These are phyloP conservation scores for Lasioglossum zephyrum DNA, from an alignment of 2,888 invertebrate species.

Conservation along the genomic window DNA sequence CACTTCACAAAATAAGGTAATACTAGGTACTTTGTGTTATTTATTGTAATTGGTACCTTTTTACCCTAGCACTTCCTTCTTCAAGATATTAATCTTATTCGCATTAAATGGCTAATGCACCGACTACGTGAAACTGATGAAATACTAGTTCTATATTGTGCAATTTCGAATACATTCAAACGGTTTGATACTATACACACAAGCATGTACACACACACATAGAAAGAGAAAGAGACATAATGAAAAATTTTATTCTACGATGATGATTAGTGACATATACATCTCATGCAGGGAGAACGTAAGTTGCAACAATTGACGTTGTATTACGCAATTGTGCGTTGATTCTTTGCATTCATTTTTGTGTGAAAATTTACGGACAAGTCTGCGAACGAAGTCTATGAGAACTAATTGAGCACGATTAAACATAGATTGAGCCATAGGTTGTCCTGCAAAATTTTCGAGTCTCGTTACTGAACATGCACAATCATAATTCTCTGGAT, in stretches of 20 bases:
- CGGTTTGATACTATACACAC: conserved; percentile 13
- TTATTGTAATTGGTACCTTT: too few species aligned
- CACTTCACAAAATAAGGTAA: too few species aligned
- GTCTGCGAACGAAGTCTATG: not conserved
- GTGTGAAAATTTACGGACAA: not conserved
- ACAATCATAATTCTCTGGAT: conserved; percentile 22
- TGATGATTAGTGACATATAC: conserved; percentile 37
- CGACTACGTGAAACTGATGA: conserved; percentile 23
- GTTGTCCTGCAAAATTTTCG: conserved; percentile 12
- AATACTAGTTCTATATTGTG: conserved; percentile 28
- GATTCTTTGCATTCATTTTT: conserved; percentile 15
- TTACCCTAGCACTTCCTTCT: not conserved
- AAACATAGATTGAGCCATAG: conserved; percentile 51
- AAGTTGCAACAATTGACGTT: conserved; percentile 43
- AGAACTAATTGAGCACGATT: conserved; percentile 9
- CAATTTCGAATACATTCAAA: conserved; percentile 34
- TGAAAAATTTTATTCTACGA: conserved; percentile 26
- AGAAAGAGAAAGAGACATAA: not conserved
- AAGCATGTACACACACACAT: conserved; percentile 22
- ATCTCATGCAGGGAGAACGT: conserved; percentile 51
- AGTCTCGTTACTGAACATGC: conserved; percentile 38
- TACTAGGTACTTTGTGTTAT: too few species aligned
- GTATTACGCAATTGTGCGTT: conserved; percentile 7
- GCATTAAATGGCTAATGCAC: conserved; percentile 31
- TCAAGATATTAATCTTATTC: conserved; percentile 27